Evolutionary conservation across 2,113 vertebrate genomes (phyloP), one percentile per base, ranked within the genome.

Genomic region (Danionella cerebrum): DNA sequence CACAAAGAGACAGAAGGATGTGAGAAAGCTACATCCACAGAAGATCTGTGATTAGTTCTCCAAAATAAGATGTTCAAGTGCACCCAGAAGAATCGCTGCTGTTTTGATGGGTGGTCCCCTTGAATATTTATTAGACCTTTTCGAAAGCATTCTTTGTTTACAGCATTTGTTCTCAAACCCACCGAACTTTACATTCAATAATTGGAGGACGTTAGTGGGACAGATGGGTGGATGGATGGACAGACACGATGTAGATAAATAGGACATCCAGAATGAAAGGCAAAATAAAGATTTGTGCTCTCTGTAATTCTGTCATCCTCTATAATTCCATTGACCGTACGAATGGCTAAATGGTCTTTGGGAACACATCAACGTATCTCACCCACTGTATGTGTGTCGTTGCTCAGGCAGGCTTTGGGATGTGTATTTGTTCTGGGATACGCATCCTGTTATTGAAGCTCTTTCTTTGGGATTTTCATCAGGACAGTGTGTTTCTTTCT

Each of bases 281-380:
- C 42, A 55, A n/a, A n/a, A n/a, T n/a, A n/a, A 38, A 3, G 22
- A 65, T 50, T 18, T 6, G 21, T 12, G 19, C 18, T 13, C 11
- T 47, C 59, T 47, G 42, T 63, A 47, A 47, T 58, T 33, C 25
- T 54, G 25, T 4, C 5, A 38, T 45, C 48, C 14, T 52, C 60
- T 69, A n/a, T 65, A 74, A 74, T 69, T 51, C 51, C 25, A n/a
- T 19, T 64, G 33, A 18, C 2, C 39, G n/a, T 33, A 25, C 52
- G 36, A 18, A 59, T 52, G 36, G 42, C n/a, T 4, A 24, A 62
- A 2, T 11, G 36, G 19, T 41, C 22, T 14, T 16, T 11, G 25
- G 14, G 25, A 59, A 52, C 44, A 18, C 62, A 12, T 67, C 73
- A 70, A 22, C 36, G 25, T 11, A 3, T 36, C 19, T 29, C 14